Conservation (phyloP, 2,888 invertebrate genomes). For the Heteropelma amictum region DNA sequence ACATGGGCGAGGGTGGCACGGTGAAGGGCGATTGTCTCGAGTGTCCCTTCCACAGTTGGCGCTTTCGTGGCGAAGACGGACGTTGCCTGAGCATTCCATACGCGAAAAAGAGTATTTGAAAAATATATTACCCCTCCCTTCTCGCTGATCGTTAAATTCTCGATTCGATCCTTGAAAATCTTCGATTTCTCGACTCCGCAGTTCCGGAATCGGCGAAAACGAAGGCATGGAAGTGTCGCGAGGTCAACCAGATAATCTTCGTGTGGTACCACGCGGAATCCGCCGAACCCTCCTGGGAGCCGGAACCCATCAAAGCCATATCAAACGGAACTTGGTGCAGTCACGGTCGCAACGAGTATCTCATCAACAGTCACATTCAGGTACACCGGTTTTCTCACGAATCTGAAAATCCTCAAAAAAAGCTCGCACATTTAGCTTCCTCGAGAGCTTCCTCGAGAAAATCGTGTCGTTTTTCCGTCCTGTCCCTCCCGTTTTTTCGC, state of each 20-base stretch:
- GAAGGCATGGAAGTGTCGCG: slow-evolving; percentile 84
- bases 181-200: too few relatives aligned
- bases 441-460: too few relatives aligned
- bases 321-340: slow-evolving; percentile 81
- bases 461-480: too few relatives aligned
- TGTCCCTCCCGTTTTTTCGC: too few relatives aligned
- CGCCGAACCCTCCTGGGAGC: slow-evolving; percentile 84
- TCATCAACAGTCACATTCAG: slow-evolving; percentile 88
- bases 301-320: slow-evolving; percentile 81
- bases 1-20: slow-evolving; percentile 88
- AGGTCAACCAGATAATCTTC: slow-evolving; percentile 87
- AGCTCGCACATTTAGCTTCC: too few relatives aligned
- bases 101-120: slow-evolving; percentile 78
- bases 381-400: too few relatives aligned
- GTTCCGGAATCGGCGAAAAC: slow-evolving; percentile 85
- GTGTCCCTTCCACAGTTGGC: slow-evolving; percentile 95
- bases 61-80: slow-evolving; percentile 87
- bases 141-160: background rate
- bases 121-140: background rate
- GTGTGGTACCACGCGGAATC: slow-evolving; percentile 90
- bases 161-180: too few relatives aligned
- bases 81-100: slow-evolving; percentile 88
- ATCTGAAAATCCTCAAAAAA: too few relatives aligned
- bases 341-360: slow-evolving; percentile 88
- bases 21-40: slow-evolving; percentile 88